phyloP scores from a whole-genome alignment of 2,888 invertebrate genomes.

The Gymnocheta viridis region DNA sequence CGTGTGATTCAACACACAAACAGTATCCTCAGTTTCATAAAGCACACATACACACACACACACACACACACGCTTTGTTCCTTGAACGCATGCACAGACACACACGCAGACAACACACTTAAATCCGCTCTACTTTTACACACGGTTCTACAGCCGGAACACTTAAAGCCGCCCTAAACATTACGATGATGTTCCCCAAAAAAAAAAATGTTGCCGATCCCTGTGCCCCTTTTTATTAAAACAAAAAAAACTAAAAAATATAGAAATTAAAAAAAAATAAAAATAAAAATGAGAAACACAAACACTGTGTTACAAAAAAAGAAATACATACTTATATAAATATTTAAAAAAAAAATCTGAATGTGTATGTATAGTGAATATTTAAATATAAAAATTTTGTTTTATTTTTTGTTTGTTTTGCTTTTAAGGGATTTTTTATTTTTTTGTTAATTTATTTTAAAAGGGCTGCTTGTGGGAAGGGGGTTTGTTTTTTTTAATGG shows the following conservation, averaged over 20 bases:
- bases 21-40: not conserved
- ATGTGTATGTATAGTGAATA: conserved; percentile 51
- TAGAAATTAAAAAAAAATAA: conserved; percentile 6
- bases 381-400: conserved; percentile 55
- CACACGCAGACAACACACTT: not conserved
- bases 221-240: conserved; percentile 16
- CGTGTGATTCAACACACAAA: not conserved
- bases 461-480: too few species aligned
- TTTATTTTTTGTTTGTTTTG: conserved; percentile 34
- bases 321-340: not conserved
- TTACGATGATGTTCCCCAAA: not conserved
- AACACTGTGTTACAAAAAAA: conserved; percentile 30
- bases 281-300: too few species aligned
- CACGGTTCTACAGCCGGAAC: not conserved
- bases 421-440: conserved; percentile 20
- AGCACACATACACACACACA: not conserved
- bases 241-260: not conserved
- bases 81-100: not conserved
- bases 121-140: not conserved
- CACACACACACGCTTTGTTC: not conserved
- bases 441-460: not conserved
- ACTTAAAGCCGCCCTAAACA: conserved; percentile 2
- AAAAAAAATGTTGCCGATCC: not conserved
- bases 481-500: not conserved
- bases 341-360: conserved; percentile 10